Evolutionary conservation across 2,113 vertebrate genomes (phyloP), one percentile per base, ranked within the genome.

Genomic region (Mastomys coucha): DNA sequence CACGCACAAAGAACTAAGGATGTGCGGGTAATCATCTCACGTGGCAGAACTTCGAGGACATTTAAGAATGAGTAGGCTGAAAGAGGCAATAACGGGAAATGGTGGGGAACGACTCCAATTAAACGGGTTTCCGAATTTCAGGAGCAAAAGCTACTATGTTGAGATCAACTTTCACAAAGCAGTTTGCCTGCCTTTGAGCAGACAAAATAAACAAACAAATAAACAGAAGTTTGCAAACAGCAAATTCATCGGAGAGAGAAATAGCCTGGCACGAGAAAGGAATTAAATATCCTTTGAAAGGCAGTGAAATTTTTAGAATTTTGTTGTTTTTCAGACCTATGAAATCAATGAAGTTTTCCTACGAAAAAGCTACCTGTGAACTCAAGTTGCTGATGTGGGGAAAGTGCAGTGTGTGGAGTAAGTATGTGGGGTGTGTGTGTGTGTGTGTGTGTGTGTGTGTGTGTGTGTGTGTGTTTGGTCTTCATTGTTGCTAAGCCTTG

Each of bases 401-500:
- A 76, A 96, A 92, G 80, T 60, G 58, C 28, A 75, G 69, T 53
- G 53, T 65, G 53, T 22, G 56, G 5, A 42, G 63, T 65, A 20
- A 9, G 26, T 95, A 13, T 63, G 60, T 24, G 69, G 45, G 82
- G 53, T 63, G 60, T 24, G 69, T 53, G 82, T 76, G 76, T 84
- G 70, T 88, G 51, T 76, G 53, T 36, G 78, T 73, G n/a, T 82
- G 88, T 95, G 85, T 65, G 53, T 53, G 26, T 49, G 78, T 58
- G 39, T 78, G 60, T 19, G 72, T 36, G 58, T 39, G 58, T 4
- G 39, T 36, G 69, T 76, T 84, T 56, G 16, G 42, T 76, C 85
- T 82, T 93, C 87, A 95, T 90, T 97, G 95, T 97, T 96, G 73
- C 86, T 96, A 91, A 97, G 60, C 93, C 85, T 87, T 80, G 86